A percentile compares a stretch with the other conserved stretches of the same genome.
phyloP scores from a whole-genome alignment of 2,797 vertebrate genomes.

The Sebastiscus albofasciatus region DNA sequence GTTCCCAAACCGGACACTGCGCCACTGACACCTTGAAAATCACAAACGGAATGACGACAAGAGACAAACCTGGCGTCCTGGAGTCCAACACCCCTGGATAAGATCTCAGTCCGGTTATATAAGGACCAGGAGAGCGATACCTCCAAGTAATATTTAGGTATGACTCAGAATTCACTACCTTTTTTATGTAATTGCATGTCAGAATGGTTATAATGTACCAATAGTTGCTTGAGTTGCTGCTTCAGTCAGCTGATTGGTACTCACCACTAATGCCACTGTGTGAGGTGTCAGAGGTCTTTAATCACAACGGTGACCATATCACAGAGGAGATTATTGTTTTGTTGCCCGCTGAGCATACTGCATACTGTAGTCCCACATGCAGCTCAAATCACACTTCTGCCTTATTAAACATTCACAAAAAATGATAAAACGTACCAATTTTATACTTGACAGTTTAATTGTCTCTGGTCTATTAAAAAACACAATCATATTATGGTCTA shows the following conservation, averaged over 20 bases:
- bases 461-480: neutral
- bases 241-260: conserved; percentile 5
- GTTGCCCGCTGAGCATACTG: conserved; percentile 15
- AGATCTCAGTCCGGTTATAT: neutral
- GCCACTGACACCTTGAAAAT: neutral
- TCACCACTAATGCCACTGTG: conserved; percentile 9
- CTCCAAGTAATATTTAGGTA: too few species aligned
- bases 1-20: neutral
- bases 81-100: neutral
- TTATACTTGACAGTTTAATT: neutral
- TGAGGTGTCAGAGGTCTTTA: conserved; percentile 45
- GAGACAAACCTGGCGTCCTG: too few species aligned
- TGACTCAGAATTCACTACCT: too few species aligned
- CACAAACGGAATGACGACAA: neutral
- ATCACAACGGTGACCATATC: conserved; percentile 38
- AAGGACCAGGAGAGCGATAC: neutral
- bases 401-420: neutral
- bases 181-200: too few species aligned
- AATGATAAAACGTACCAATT: neutral
- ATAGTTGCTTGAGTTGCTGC: neutral
- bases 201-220: too few species aligned
- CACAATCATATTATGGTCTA: neutral
- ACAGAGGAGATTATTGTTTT: conserved; percentile 53
- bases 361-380: neutral
- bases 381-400: neutral